Evolutionary conservation across 2,797 vertebrate genomes (phyloP), one percentile per base, ranked within the genome.

Genomic region (Betta splendens): DNA sequence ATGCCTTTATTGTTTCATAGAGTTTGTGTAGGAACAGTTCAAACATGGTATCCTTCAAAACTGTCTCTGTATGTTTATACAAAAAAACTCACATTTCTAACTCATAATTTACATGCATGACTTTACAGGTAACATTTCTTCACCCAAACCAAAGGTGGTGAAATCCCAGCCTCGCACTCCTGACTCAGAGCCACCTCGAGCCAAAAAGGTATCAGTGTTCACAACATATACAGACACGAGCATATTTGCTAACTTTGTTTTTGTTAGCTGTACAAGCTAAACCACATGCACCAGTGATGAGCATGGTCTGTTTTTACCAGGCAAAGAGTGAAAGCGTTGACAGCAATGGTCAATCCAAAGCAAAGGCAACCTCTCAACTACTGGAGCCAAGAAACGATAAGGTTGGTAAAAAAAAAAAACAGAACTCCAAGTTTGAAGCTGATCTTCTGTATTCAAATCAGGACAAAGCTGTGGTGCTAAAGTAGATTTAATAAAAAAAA

Each of bases 141-240:
- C 82, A 0, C n/a, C 87, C 49, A 91, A 88, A 80, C 62, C 77
- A 0, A 91, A 87, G 58, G 21, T 6, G 1, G 77, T 73, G 28
- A 92, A 92, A 47, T 65, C 85, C 0, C 59, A 87, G 71, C 75
- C 86, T 22, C 83, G 84, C 2, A 57, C 81, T 2, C 75, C 89
- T 0, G 51, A 29, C 4, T 33, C 80, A 1, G 82, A 81, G 0
- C 48, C 63, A 2, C 82, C 80, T 6, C 43, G 53, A 0, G 74
- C 86, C 32, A 93, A 93, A 59, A 94, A 91, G 91, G 92, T 93
- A 66, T 33, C 10, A 2, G 4, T 17, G 5, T 2, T 13, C 12
- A n/a, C 35, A 10, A 1, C 2, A 2, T 31, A 22, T 9, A 17
- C 31, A 20, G 11, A 21, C 20, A 22, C 5, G 18, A 12, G 38